Percentiles rank a stretch among this genome's conserved stretches.
phyloP scores from a whole-genome alignment of 2,888 invertebrate species.

The Acleris cristana region DNA sequence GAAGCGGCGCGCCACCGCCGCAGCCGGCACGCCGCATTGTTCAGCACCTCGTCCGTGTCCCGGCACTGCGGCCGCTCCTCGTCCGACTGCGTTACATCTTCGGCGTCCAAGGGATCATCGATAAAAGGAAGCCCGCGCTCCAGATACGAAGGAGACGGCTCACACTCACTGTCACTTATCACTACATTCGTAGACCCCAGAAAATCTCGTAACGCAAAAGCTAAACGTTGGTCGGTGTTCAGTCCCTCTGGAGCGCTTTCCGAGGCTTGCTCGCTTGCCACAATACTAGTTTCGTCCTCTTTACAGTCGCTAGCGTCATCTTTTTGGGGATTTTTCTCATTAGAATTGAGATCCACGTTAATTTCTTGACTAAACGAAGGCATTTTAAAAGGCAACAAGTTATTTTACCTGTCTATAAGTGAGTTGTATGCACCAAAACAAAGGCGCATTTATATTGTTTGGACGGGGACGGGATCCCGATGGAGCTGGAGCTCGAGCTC shows the following conservation, averaged over 20 bases:
- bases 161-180: slow-evolving; percentile 47
- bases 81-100: slow-evolving; percentile 61
- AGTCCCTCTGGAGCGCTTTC: slow-evolving; percentile 59
- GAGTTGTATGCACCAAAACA: slow-evolving; percentile 12
- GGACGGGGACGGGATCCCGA: slow-evolving; percentile 37
- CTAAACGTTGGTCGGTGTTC: slow-evolving; percentile 66
- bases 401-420: slow-evolving; percentile 24
- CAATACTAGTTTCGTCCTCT: slow-evolving; percentile 52
- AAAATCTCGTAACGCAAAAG: slow-evolving; percentile 73
- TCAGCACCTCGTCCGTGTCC: slow-evolving; percentile 70
- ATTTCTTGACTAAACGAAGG: slow-evolving; percentile 75
- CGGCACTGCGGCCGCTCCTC: slow-evolving; percentile 61
- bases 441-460: slow-evolving; percentile 15
- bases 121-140: slow-evolving; percentile 67
- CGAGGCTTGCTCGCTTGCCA: slow-evolving; percentile 49
- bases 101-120: slow-evolving; percentile 64
- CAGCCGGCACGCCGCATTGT: slow-evolving; percentile 77
- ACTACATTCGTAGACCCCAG: slow-evolving; percentile 56
- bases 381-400: slow-evolving; percentile 55
- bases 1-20: slow-evolving; percentile 80
- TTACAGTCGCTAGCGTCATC: slow-evolving; percentile 58
- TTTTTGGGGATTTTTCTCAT: slow-evolving; percentile 62
- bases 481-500: slow-evolving; percentile 35
- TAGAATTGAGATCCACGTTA: slow-evolving; percentile 71
- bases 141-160: slow-evolving; percentile 58